phyloP scores from a whole-genome alignment of 2,797 vertebrate species.

The Malacoraja senta region DNA sequence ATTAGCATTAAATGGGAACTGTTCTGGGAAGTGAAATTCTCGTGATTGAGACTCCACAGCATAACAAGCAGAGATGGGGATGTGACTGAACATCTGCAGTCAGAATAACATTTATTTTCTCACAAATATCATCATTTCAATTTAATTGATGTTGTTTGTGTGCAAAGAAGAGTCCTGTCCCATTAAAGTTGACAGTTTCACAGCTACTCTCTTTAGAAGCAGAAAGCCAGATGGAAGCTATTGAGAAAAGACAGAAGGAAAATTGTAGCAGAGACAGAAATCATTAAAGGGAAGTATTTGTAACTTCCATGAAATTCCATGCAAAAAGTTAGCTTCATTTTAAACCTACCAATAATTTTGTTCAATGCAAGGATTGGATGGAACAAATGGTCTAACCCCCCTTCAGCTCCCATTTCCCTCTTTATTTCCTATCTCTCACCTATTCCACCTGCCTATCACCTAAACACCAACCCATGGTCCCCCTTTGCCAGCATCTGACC shows the following conservation, averaged over 20 bases:
- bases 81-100: not conserved
- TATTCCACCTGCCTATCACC: too few species aligned
- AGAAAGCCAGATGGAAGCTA: not conserved
- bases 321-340: not conserved
- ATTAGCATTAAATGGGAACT: slow-evolving; percentile 14
- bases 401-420: too few species aligned
- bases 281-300: not conserved
- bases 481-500: too few species aligned
- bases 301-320: not conserved
- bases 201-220: not conserved
- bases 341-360: not conserved
- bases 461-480: too few species aligned
- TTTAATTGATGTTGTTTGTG: not conserved
- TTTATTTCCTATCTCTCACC: too few species aligned
- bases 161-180: not conserved
- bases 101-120: not conserved
- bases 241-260: slow-evolving; percentile 6
- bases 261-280: not conserved
- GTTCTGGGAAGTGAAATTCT: not conserved
- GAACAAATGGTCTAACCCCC: not conserved
- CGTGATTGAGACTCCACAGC: not conserved
- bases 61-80: not conserved
- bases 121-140: not conserved
- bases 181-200: not conserved
- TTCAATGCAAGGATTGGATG: not conserved